phyloP scores from a whole-genome alignment of 2,113 vertebrate genomes.

The Neofelis nebulosa region DNA sequence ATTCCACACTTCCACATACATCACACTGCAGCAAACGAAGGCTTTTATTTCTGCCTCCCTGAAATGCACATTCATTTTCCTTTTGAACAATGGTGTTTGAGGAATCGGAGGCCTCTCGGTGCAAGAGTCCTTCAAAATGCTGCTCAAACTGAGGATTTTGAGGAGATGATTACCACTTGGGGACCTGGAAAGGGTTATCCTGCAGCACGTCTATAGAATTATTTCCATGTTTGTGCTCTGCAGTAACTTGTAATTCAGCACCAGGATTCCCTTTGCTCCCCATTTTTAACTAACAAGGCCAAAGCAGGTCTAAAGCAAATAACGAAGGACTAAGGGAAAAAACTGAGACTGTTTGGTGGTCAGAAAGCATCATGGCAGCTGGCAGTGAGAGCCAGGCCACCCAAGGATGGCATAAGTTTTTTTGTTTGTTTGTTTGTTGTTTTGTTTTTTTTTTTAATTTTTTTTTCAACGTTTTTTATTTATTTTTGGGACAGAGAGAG shows the following conservation, averaged over 20 bases:
- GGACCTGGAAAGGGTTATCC: background rate
- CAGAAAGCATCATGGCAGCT: background rate
- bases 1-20: background rate
- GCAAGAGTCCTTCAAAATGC: background rate
- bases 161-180: background rate
- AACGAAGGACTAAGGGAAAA: background rate
- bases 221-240: background rate
- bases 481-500: too few relatives aligned
- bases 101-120: background rate
- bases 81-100: background rate
- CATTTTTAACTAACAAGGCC: background rate
- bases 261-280: background rate
- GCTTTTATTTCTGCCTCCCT: background rate
- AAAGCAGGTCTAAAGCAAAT: background rate
- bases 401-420: too few relatives aligned
- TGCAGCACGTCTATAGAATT: background rate
- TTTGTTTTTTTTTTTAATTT: too few relatives aligned
- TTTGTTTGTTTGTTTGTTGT: too few relatives aligned
- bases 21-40: background rate
- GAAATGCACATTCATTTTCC: background rate
- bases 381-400: background rate
- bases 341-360: background rate
- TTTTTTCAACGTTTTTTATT: too few relatives aligned
- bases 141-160: background rate
- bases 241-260: background rate